Evolutionary conservation across 23 tunicate genomes (phyloP), one percentile per base, ranked within the genome.

Genomic region (Pegea sp.): DNA sequence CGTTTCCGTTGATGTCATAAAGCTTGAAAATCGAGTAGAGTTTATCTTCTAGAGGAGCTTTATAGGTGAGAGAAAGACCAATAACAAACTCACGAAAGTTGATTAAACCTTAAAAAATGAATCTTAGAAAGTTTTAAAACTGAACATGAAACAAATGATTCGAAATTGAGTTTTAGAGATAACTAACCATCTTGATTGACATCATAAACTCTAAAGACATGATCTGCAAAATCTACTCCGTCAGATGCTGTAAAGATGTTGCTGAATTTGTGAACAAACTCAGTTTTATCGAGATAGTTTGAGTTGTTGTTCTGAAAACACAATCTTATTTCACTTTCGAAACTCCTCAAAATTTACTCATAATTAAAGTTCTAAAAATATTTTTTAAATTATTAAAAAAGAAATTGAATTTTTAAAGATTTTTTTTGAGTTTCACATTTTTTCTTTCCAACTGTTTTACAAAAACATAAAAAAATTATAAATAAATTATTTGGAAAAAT

Each of bases 181-280:
- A 18, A 27, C 44, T 13, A 53, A 81, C 93, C 93, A 66, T 81
- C 93, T 66, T 72, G 63, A 78, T 81, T 81, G 53, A 59, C 75
- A 57, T 81, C 93, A 49, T 66, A 81, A 27, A 71, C 67, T 38
- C 93, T 57, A 56, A 81, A 81, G n/a, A 81, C 75, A 65, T 81
- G 79, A 51, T 60, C 68, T 0, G 81, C 75, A 29, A 81, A 81
- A 25, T 49, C 54, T 13, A 42, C 43, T 1, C 66, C 69, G 70
- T 81, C 93, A 26, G 46, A 38, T 11, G 46, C 46, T 8, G 46
- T 8, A 16, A 38, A 38, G 11, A 38, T 38, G 46, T 8, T 8
- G 46, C 16, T 38, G 16, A 8, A 38, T 16, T 38, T 38, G 11
- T 38, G 46, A 11, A 38, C 46, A 38, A 38, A 38, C 16, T 11